Base-by-base conservation (phyloP, 2,797 vertebrate species). In the Peromyscus nudipes region DNA sequence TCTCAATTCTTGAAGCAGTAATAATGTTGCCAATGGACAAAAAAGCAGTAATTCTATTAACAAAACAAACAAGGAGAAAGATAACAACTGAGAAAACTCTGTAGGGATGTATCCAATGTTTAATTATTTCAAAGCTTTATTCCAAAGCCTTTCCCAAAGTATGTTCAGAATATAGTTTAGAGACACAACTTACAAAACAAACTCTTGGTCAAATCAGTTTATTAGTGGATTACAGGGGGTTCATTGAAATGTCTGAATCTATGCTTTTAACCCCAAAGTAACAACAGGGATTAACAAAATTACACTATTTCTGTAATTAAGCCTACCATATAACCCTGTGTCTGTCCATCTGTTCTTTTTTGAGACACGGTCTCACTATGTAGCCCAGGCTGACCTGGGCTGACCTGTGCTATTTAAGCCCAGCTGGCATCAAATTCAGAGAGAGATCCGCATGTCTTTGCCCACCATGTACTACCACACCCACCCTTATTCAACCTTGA, bases 21-120 rank as follows among this genome's bases (percentile, higher is more conserved):
- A 92, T 57, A 52, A 88, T 89, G 23, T 77, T 91, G 89, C 29
- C 87, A 69, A 96, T 69, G 57, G 96, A 80, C 60, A 87, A 94
- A 14, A 91, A 95, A 67, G 91, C 89, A 82, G 96, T 96, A 97
- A 91, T 55, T 83, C 19, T 84, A 31, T 23, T 65, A 64, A 64
- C 62, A 27, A 64, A 64, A 64, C 29, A 80, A 81, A 92, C 79
- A 4, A 85, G 79, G 46, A 79, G 67, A 69, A 17, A 55, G 31
- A 89, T 57, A 76, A 55, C n/a, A 76, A 37, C 43, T 40, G 52
- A 92, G 86, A 71, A 46, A 94, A 81, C 19, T 60, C 17, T 71
- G 77, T 0, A 93, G 60, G 60, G 79, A 83, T 93, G 43, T 64
- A 52, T 31, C 52, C 62, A 40, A 83, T 75, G 40, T 62, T 88